Evolutionary conservation across 35 echinoderm and acorn worm species (phyloP).

Genomic region (Amphiura filiformis): DNA sequence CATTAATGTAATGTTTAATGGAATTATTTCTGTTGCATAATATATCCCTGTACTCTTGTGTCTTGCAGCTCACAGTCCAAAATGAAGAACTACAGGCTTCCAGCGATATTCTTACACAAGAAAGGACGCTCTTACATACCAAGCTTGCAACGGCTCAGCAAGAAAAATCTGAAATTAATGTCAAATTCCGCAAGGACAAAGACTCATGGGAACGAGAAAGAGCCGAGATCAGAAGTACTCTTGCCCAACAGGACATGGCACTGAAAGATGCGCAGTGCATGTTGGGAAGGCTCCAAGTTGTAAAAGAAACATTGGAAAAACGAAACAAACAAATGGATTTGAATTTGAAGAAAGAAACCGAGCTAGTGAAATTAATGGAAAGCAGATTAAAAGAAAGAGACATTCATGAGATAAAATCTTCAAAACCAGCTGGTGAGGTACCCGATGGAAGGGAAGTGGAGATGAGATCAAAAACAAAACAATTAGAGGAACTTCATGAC

Average conservation of each 20-base stretch:
- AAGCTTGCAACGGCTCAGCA: constrained; percentile 56
- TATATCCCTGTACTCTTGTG: not conserved
- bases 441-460: constrained; percentile 29
- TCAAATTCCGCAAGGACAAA: constrained; percentile 55
- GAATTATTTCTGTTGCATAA: no score
- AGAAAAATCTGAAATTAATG: constrained; percentile 59
- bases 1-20: no score
- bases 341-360: constrained; percentile 41
- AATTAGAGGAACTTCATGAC: constrained; percentile 51
- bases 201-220: constrained; percentile 54
- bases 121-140: constrained; percentile 69
- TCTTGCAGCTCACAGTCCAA: constrained; percentile 70
- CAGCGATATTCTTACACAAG: constrained; percentile 79
- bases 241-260: constrained; percentile 57
- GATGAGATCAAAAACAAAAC: constrained; percentile 28
- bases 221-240: constrained; percentile 12
- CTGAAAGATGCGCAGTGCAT: constrained; percentile 53
- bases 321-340: constrained; percentile 49
- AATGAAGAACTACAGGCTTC: constrained; percentile 92
- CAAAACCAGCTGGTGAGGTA: constrained; percentile 16
- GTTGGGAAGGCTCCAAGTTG: constrained; percentile 42
- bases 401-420: not conserved
- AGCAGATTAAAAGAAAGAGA: not conserved
- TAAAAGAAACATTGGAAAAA: constrained; percentile 47
- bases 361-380: not conserved